Evolutionary conservation across 2,888 invertebrate genomes (phyloP).

Genomic region (Celastrina argiolus): DNA sequence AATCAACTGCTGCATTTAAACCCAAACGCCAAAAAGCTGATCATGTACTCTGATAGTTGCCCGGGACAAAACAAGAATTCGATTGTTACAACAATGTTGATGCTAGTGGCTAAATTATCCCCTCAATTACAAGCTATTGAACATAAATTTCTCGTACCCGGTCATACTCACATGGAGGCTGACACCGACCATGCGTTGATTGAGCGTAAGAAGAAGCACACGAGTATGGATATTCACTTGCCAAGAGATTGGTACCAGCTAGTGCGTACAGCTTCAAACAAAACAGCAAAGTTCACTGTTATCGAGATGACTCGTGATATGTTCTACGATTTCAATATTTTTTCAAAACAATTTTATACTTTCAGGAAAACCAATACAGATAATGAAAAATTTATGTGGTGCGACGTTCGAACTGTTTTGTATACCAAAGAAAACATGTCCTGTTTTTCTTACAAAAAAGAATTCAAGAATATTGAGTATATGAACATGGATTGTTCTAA

Average conservation of each 20-base stretch:
- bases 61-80: too few species aligned
- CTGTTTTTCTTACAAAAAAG: conserved; percentile 22
- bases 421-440: conserved; percentile 24
- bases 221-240: conserved; percentile 31
- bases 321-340: conserved; percentile 31
- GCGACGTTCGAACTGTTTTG: conserved; percentile 16
- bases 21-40: conserved; percentile 3
- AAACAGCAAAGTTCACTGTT: conserved; percentile 32
- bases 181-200: conserved; percentile 33
- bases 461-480: background rate
- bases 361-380: conserved; percentile 22
- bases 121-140: conserved; percentile 27
- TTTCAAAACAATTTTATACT: conserved; percentile 29
- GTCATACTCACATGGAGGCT: conserved; percentile 29
- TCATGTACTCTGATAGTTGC: background rate
- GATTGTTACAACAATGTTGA: background rate
- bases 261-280: conserved; percentile 34
- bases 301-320: conserved; percentile 32
- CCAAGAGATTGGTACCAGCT: conserved; percentile 37
- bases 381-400: conserved; percentile 32
- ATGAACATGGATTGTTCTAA: too few species aligned
- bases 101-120: conserved; percentile 23
- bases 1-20: conserved; percentile 17
- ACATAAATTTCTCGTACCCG: conserved; percentile 35
- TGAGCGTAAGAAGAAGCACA: conserved; percentile 30